Conservation (phyloP, 2,888 invertebrate species). For the Zaprionus bogoriensis region DNA sequence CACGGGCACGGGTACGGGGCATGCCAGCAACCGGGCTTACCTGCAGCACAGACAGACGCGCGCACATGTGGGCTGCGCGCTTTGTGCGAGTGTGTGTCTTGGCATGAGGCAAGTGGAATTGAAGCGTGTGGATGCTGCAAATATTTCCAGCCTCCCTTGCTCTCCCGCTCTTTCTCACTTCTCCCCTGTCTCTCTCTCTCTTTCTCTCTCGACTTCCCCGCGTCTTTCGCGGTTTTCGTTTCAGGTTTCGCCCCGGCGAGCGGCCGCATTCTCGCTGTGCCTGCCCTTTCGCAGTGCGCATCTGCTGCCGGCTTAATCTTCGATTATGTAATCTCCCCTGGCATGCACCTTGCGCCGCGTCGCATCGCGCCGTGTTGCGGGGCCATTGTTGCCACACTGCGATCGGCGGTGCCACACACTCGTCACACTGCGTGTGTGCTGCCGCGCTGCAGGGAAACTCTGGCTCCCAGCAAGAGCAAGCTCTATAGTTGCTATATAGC, state of each 20-base stretch:
- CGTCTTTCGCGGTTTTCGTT: conserved; percentile 29
- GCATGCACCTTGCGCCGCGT: conserved; percentile 54
- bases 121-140: conserved; percentile 57
- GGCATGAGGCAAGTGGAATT: conserved; percentile 34
- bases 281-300: conserved; percentile 45
- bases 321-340: conserved; percentile 47
- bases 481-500: neutral
- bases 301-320: conserved; percentile 50
- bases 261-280: conserved; percentile 1
- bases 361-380: neutral
- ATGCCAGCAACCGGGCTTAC: neutral
- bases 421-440: neutral
- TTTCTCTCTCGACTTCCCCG: too few species aligned
- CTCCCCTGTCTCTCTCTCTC: conserved; percentile 9
- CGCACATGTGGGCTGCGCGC: conserved; percentile 1
- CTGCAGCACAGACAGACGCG: neutral
- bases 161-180: neutral
- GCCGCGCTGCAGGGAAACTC: too few species aligned
- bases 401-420: neutral
- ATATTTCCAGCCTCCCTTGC: conserved; percentile 17
- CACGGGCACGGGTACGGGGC: conserved; percentile 6
- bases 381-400: neutral
- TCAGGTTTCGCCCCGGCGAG: conserved; percentile 24
- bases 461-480: too few species aligned
- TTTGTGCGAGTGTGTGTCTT: conserved; percentile 17